Conservation (phyloP, 2,113 vertebrate species). For the Gallinago undulata region DNA sequence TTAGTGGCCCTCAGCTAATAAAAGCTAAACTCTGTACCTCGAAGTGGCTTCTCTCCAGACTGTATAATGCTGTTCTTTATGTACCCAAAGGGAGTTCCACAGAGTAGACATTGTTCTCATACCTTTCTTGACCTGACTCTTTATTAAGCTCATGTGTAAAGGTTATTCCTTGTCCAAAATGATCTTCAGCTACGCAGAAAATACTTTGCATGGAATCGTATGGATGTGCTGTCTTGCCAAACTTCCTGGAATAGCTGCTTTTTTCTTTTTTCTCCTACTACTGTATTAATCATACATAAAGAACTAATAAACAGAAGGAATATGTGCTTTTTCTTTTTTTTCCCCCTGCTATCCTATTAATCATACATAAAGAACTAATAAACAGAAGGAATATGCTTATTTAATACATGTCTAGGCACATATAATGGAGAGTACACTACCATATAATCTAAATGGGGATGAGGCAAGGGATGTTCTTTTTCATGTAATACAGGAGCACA, state of each 20-base stretch:
- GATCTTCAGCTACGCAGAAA: background rate
- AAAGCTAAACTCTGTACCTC: background rate
- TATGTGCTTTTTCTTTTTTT: background rate
- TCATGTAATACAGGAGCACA: background rate
- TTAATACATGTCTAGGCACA: background rate
- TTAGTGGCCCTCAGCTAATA: background rate
- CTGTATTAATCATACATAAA: background rate
- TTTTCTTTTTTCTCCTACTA: background rate
- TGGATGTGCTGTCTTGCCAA: background rate
- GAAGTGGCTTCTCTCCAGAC: background rate
- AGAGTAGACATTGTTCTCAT: background rate
- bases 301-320: background rate
- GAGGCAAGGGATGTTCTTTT: background rate
- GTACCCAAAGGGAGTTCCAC: slow-evolving; percentile 33
- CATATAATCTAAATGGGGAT: background rate
- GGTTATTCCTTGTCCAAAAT: background rate
- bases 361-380: background rate
- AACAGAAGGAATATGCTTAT: background rate
- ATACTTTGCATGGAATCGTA: background rate
- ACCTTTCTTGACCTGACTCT: slow-evolving; percentile 34
- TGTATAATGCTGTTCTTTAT: slow-evolving; percentile 16
- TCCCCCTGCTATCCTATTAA: background rate
- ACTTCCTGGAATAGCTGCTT: background rate
- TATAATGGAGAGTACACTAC: background rate
- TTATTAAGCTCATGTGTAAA: slow-evolving; percentile 24